These are phyloP conservation scores for Entomobrya multifasciata DNA, from an alignment of 2,888 invertebrate species.

Conservation along the genomic window DNA sequence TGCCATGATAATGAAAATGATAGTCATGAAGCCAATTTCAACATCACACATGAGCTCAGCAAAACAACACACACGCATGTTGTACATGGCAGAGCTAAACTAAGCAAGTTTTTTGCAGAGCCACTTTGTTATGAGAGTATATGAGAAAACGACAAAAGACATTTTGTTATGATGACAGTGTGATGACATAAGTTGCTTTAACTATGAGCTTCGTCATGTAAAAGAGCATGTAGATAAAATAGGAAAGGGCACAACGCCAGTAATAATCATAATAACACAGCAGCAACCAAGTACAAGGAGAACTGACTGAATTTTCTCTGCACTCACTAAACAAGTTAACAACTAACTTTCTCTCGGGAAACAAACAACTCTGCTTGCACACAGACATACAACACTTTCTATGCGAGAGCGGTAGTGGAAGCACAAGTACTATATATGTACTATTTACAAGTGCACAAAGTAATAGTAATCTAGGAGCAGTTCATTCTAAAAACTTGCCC, in stretches of 20 bases:
- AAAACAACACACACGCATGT: not conserved
- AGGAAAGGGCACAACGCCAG: conserved; percentile 6
- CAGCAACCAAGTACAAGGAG: too few species aligned
- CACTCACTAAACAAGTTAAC: conserved; percentile 66
- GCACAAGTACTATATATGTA: too few species aligned
- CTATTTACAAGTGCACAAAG: too few species aligned
- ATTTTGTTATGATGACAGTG: conserved; percentile 67
- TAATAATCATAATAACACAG: conserved; percentile 23
- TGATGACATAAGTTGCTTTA: conserved; percentile 65
- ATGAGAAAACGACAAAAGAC: conserved; percentile 65
- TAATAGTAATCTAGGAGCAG: too few species aligned
- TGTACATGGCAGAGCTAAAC: not conserved
- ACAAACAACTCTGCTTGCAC: conserved; percentile 45
- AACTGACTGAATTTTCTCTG: conserved; percentile 40
- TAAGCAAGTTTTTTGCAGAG: conserved; percentile 22
- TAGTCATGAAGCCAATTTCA: conserved; percentile 65
- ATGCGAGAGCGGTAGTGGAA: too few species aligned
- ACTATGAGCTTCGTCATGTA: conserved; percentile 11
- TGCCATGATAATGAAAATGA: conserved; percentile 65
- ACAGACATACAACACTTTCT: not conserved
- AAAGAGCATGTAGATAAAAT: not conserved
- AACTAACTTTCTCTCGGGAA: conserved; percentile 63
- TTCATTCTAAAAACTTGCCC: conserved; percentile 64
- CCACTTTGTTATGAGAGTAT: conserved; percentile 12
- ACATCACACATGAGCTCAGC: conserved; percentile 27